Evolutionary conservation across 1,140 invertebrate species (phyloP).

Genomic region (Brachystomella parvula): DNA sequence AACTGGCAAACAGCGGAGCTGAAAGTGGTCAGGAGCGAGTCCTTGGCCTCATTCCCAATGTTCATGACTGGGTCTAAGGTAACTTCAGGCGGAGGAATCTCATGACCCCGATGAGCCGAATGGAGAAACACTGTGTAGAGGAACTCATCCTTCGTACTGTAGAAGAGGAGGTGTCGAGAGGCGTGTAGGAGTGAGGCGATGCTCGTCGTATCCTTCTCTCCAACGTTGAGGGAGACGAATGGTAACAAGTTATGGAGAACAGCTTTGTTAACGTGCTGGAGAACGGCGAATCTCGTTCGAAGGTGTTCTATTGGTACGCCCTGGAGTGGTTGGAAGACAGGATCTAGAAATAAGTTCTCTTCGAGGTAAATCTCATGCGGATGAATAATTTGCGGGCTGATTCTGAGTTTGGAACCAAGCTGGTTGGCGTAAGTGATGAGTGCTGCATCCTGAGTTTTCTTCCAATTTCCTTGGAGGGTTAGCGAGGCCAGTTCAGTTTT

Average conservation of each 20-base stretch:
- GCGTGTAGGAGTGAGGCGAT: constrained; percentile 4
- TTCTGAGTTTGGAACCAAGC: not conserved
- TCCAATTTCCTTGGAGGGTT: not conserved
- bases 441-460: constrained; percentile 10
- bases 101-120: constrained; percentile 10
- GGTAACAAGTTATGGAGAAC: constrained; percentile 1
- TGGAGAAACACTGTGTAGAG: constrained; percentile 11
- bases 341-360: constrained; percentile 9
- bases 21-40: not conserved
- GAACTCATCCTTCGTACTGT: constrained; percentile 15
- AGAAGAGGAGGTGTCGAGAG: constrained; percentile 13
- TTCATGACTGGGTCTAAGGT: constrained; percentile 9
- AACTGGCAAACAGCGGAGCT: constrained; percentile 43
- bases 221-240: not conserved
- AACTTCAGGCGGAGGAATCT: constrained; percentile 11
- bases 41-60: constrained; percentile 1
- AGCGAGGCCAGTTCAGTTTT: not conserved
- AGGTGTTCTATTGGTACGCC: constrained; percentile 1
- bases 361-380: constrained; percentile 9
- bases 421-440: constrained; percentile 9
- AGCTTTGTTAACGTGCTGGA: constrained; percentile 11
- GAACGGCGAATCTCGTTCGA: constrained; percentile 5
- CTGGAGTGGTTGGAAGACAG: not conserved
- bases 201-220: not conserved
- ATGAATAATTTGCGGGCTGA: constrained; percentile 9